These are phyloP conservation scores for Spicauda simplicius DNA, from an alignment of 2,888 invertebrate genomes.

Conservation along the genomic window DNA sequence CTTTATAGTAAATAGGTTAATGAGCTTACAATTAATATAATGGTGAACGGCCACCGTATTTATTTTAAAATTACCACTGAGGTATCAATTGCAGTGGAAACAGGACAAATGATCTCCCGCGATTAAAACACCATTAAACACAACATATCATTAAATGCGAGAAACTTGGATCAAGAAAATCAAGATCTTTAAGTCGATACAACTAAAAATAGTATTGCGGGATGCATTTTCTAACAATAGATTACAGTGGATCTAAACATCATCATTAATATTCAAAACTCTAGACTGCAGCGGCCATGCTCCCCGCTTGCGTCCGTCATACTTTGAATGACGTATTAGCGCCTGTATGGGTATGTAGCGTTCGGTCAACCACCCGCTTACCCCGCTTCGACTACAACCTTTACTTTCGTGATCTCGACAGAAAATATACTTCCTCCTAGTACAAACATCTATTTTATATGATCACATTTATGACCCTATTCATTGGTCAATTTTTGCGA, in stretches of 20 bases:
- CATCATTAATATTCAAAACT: conserved; percentile 31
- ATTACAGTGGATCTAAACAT: conserved; percentile 21
- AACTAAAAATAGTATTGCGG: conserved; percentile 17
- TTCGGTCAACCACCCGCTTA: conserved; percentile 29
- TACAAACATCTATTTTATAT: too few species aligned
- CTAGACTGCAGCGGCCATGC: conserved; percentile 16
- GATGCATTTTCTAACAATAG: conserved; percentile 20
- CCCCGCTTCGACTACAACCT: conserved; percentile 5
- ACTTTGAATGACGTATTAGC: conserved; percentile 28
- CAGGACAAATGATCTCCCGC: conserved; percentile 9
- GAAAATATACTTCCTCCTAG: not conserved
- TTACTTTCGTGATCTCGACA: not conserved
- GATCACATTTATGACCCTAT: too few species aligned
- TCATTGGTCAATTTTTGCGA: too few species aligned
- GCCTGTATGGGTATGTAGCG: conserved; percentile 4
- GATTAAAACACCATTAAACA: conserved; percentile 19
- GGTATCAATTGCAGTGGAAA: conserved; percentile 8
- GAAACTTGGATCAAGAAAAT: not conserved
- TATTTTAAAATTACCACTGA: not conserved
- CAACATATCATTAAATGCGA: conserved; percentile 1
- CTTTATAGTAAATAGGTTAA: not conserved
- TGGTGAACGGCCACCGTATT: not conserved
- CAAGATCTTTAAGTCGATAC: not conserved
- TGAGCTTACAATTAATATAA: not conserved
- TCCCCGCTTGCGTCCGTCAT: conserved; percentile 19